These are phyloP conservation scores for Protonibea diacanthus DNA, from an alignment of 2,797 vertebrate genomes.

Conservation along the genomic window DNA sequence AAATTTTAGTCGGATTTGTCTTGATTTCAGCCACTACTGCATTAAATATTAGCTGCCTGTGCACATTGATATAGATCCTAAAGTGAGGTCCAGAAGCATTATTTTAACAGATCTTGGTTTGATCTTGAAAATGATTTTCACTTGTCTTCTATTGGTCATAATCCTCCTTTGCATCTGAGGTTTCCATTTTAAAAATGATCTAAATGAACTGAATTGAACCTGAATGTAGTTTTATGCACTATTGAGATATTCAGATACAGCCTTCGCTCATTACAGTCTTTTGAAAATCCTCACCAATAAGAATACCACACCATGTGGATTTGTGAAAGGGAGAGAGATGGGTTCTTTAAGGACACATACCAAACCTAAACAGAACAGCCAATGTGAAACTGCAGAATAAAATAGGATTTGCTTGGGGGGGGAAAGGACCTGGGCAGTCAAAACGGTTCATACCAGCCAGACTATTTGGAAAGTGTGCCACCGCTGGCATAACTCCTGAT, in stretches of 20 bases:
- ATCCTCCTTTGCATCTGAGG: neutral
- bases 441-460: conserved; percentile 35
- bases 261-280: neutral
- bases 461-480: conserved; percentile 46
- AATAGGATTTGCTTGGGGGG: conserved; percentile 24
- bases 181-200: neutral
- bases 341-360: conserved; percentile 9
- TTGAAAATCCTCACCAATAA: too few species aligned
- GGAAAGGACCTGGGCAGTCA: conserved; percentile 35
- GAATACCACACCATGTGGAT: neutral
- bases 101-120: conserved; percentile 6
- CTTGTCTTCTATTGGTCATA: neutral
- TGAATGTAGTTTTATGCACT: neutral
- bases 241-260: neutral
- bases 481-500: conserved; percentile 42
- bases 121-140: neutral
- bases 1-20: conserved; percentile 14
- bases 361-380: conserved; percentile 9
- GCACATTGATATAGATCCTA: neutral
- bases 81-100: neutral
- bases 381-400: conserved; percentile 38
- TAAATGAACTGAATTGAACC: neutral
- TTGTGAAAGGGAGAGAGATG: conserved; percentile 10
- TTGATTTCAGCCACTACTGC: conserved; percentile 3
- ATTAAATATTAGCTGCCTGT: conserved; percentile 1